Percentiles rank a stretch among this genome's conserved stretches.
Evolutionary conservation across 2,113 vertebrate species (phyloP).

Genomic region (Phylloscopus whistleri): DNA sequence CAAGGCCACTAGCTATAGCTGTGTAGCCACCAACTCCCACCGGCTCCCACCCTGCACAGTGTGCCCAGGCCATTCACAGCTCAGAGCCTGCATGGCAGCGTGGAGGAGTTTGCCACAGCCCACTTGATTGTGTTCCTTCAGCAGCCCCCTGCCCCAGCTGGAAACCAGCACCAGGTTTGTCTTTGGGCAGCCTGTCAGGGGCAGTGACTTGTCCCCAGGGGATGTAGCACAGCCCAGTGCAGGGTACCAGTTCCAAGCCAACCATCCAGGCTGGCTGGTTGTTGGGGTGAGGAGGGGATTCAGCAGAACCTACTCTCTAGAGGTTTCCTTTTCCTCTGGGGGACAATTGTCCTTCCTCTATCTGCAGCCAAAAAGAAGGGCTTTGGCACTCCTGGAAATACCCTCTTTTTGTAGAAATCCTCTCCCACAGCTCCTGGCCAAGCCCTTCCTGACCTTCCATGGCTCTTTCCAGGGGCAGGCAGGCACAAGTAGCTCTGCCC

Average conservation of each 20-base stretch:
- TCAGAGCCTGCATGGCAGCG: neutral
- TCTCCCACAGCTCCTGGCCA: neutral
- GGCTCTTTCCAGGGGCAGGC: neutral
- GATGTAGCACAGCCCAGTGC: neutral
- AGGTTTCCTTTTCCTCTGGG: neutral
- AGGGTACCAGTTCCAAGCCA: neutral
- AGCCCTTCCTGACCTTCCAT: neutral
- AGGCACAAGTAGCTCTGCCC: neutral
- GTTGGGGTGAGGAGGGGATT: neutral
- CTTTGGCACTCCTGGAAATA: neutral
- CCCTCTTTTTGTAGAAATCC: neutral
- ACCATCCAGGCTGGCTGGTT: neutral
- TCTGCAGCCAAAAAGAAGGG: neutral
- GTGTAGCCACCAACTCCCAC: neutral
- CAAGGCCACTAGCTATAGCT: neutral
- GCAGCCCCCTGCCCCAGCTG: neutral
- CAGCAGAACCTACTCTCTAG: neutral
- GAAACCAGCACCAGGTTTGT: neutral
- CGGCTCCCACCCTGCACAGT: neutral
- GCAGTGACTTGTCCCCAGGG: neutral
- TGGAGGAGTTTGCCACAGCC: neutral
- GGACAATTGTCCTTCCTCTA: neutral
- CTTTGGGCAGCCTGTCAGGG: neutral
- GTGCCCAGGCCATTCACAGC: neutral
- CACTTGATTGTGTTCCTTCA: accelerated